phyloP scores from a whole-genome alignment of 92 coral and sea anemone species.

The Diadumene lineata region DNA sequence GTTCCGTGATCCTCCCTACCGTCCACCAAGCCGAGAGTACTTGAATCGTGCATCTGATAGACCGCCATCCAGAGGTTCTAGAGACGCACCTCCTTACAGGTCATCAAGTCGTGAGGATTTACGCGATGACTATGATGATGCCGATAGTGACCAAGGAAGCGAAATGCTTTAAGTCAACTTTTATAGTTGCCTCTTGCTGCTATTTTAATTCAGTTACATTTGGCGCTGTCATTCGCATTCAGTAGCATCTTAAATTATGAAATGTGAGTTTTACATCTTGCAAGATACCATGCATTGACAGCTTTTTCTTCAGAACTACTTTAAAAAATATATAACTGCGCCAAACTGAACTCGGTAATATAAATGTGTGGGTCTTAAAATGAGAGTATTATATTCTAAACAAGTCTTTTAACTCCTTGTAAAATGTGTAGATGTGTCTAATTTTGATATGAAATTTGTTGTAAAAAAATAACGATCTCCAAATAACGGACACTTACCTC shows the following conservation, averaged over 20 bases:
- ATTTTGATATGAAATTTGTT: background rate
- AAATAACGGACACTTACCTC: background rate
- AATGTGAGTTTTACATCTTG: background rate
- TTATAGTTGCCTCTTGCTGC: background rate
- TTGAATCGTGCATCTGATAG: background rate
- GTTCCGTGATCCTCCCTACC: slow-evolving; percentile 22
- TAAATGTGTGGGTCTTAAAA: no score
- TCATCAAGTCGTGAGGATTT: slow-evolving; percentile 32
- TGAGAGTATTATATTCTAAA: no score
- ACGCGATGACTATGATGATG: slow-evolving; percentile 24
- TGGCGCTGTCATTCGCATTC: background rate
- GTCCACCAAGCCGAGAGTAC: slow-evolving; percentile 10
- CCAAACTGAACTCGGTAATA: background rate
- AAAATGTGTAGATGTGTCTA: no score
- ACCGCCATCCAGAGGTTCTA: slow-evolving; percentile 1
- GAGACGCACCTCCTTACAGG: slow-evolving; percentile 35
- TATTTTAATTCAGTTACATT: background rate
- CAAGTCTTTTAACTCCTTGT: no score
- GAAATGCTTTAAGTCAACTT: slow-evolving; percentile 32
- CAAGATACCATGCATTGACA: background rate
- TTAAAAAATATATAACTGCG: no score
- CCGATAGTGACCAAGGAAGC: slow-evolving; percentile 40
- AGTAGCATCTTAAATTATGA: background rate
- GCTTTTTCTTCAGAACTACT: no score
- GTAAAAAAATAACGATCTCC: background rate